Conservation (phyloP, 2,113 vertebrate genomes). For the Xiphias gladius region DNA sequence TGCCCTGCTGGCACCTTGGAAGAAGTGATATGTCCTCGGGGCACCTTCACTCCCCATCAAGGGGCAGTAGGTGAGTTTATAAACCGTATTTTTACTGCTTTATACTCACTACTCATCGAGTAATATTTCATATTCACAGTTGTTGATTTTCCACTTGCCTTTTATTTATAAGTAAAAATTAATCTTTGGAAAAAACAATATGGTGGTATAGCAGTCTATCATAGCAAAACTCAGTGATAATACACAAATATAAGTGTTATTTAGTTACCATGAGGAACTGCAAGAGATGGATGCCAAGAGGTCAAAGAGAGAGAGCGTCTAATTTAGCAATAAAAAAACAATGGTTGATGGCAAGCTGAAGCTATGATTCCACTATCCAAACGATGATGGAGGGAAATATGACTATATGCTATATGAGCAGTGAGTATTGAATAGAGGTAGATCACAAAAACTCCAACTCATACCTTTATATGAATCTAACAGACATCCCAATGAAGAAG, state of each 20-base stretch:
- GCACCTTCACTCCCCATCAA: constrained; percentile 87
- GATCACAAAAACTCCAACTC: neutral
- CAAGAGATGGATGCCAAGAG: constrained; percentile 51
- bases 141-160: neutral
- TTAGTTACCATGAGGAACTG: constrained; percentile 25
- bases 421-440: too few relatives aligned
- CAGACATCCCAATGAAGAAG: neutral
- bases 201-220: neutral
- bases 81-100: neutral
- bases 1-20: constrained; percentile 85
- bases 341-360: constrained; percentile 4
- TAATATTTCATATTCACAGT: neutral
- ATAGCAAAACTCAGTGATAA: constrained; percentile 29
- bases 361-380: constrained; percentile 6
- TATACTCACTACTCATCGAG: neutral
- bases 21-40: constrained; percentile 85
- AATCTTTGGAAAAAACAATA: constrained; percentile 1
- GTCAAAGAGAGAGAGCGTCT: constrained; percentile 24
- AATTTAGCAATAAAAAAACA: constrained; percentile 27
- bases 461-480: neutral
- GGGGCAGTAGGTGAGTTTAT: constrained; percentile 83
- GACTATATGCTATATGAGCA: neutral
- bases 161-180: neutral
- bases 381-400: constrained; percentile 9
- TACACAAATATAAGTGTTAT: constrained; percentile 22